Base-by-base conservation (phyloP, 2,113 vertebrate species). In the Talpa occidentalis region DNA sequence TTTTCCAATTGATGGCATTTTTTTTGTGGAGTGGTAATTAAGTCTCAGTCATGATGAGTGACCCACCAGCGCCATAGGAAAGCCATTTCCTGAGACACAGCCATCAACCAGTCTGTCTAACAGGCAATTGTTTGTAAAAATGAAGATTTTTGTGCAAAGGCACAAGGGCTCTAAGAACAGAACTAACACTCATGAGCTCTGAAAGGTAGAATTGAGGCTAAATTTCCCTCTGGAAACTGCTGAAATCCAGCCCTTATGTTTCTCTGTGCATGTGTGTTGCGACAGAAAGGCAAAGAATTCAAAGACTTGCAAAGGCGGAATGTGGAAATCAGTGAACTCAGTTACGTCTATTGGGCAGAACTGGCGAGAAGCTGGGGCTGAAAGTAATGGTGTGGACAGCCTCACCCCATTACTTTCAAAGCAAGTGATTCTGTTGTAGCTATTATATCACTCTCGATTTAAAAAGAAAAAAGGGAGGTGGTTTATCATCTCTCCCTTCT, bases 351-450 rank as follows among this genome's bases (percentile, higher is more conserved):
- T 42, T 47, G 49, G 69, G 40, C 94, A 40, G 67, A 97, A 52
- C 2, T 5, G 93, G 80, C 28, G 79, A 95, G 92, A 95, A 40
- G 30, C 92, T 49, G 11, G 6, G 90, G 91, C 95, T 82, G 93
- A 95, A 93, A 83, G 80, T 96, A 97, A 98, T 97, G 93, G 81
- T 88, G 95, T 72, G 37, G 73, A 94, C 67, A 98, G 95, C 69
- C 87, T 97, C 97, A 97, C 93, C 79, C 89, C 96, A 97, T 98
- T 98, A 95, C 88, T 87, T 94, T 95, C 92, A 88, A 60, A 82
- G 83, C 60, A 96, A 91, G 74, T 94, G 94, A 94, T 98, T 97
- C 90, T 96, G 70, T 73, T 96, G 66, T 73, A 97, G 92, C 82
- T 78, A n/a, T 98, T 96, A 90, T 81, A 96, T 88, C 86, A 89